These are phyloP conservation scores for Ancistrus triradiatus DNA, from an alignment of 2,113 vertebrate genomes.

Conservation along the genomic window DNA sequence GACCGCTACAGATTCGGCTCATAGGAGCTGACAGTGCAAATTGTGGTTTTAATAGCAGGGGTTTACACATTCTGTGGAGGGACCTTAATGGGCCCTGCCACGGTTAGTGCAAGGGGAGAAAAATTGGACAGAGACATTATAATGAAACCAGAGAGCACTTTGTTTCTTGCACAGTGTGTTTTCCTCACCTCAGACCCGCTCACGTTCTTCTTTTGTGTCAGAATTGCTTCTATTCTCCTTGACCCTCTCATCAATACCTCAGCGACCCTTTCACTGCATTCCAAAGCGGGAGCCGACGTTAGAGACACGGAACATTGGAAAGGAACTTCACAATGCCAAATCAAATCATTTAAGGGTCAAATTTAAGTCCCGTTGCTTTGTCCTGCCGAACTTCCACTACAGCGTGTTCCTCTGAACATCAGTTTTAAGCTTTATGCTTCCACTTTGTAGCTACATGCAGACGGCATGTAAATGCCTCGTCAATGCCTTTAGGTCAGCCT, in stretches of 20 bases:
- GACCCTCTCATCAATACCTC: constrained; percentile 1
- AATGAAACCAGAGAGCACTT: constrained; percentile 64
- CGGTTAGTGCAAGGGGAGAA: constrained; percentile 63
- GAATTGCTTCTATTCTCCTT: not conserved
- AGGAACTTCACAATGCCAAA: too few species aligned
- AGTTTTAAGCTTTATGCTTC: not conserved
- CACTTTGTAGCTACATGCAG: not conserved
- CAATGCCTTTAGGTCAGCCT: constrained; percentile 63
- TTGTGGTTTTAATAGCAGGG: constrained; percentile 81
- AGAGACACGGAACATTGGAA: too few species aligned
- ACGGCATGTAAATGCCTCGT: not conserved
- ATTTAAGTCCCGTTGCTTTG: not conserved
- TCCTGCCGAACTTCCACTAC: not conserved
- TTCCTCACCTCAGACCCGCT: constrained; percentile 39
- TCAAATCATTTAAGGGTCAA: too few species aligned
- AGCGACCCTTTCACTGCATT: constrained; percentile 12
- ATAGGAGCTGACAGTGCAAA: constrained; percentile 90
- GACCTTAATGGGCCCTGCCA: constrained; percentile 71
- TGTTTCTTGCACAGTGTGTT: constrained; percentile 59
- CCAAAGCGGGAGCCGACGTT: too few species aligned
- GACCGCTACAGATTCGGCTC: constrained; percentile 73
- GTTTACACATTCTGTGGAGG: constrained; percentile 75
- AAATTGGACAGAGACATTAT: constrained; percentile 68
- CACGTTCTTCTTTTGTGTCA: constrained; percentile 19
- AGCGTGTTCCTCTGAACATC: not conserved